Base-by-base conservation (phyloP, 2,888 invertebrate species). In the Drosophila aldrichi region DNA sequence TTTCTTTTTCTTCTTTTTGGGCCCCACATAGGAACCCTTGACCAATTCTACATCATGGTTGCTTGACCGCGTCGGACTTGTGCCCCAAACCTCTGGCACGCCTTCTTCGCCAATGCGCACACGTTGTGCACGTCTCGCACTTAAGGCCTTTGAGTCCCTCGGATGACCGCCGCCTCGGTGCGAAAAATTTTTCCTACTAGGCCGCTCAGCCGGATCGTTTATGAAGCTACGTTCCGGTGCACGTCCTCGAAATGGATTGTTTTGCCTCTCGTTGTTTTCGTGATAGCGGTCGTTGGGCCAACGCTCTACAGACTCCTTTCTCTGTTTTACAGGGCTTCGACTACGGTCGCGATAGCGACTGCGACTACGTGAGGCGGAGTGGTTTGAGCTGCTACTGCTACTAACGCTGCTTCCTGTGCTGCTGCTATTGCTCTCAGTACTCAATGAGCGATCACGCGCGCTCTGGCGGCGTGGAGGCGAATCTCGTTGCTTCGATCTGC, bases 71-170 rank as follows among this genome's bases (percentile, higher is more conserved):
- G 94, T 88, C 0, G 97, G 97, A 2, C 96, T 96, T 91, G 95
- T 95, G 34, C 95, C 95, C 97, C 97, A 97, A 56, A 96, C 94
- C 68, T 95, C 94, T 3, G 95, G 93, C 22, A 95, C 95, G 10
- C 96, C 96, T 70, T 95, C 93, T 80, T 95, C 94, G 2, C 97
- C 96, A 49, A 97, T 96, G 72, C 95, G 93, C 89, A 97, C 97
- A 52, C 97, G 93, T 85, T 97, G 95, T 80, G 95, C 94, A 63
- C 97, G 93, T 63, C 97, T 93, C 0, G 95, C 94, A 84, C 96
- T 96, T 93, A 96, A 94, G 74, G 95, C 95, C 79, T 95, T 95
- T 7, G 66, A 74, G 46, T 80, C 80, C 4, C 67, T 82, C 1
- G 52, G 36, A 4, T 74, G 78, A 1, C 63, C 63, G 2, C 78